Base-by-base conservation (phyloP, 2,797 vertebrate genomes). In the Allobates femoralis region DNA sequence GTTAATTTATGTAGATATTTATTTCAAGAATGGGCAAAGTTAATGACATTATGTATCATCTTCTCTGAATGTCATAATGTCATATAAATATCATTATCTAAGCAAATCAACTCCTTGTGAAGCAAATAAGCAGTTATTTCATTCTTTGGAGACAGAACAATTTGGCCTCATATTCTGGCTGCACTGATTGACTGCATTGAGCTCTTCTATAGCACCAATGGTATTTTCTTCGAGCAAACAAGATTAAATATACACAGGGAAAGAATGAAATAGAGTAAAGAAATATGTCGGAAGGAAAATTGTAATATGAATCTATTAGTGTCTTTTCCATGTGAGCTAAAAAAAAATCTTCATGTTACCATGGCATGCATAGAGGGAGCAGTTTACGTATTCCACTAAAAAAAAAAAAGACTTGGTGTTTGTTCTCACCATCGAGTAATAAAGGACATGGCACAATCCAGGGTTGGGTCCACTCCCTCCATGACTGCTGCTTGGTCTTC, bases 31-130 rank as follows among this genome's bases (percentile, higher is more conserved):
- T 85, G 75, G 87, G 62, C 87, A 26, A 77, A 76, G 78, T 60
- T 85, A 88, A 88, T 88, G 87, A 77, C 60, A 88, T 69, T 69
- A 81, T 88, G 83, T 85, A 88, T 88, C 86, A 88, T 88, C 78
- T 85, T 88, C 78, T 85, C 77, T 60, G 83, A 64, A 77, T 85
- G 87, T 88, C 83, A 81, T 88, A 88, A 77, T 85, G 78, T 81
- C 87, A 88, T 85, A 81, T 88, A 88, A 88, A 88, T 85, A 85
- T 88, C 87, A 85, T 88, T 88, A 88, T 88, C 83, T 74, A 85
- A 85, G 87, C 83, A 81, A 88, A 88, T 85, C 87, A 85, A 88
- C 67, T 88, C 78, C 69, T 85, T 81, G 51, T 77, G 78, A 69
- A 77, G 83, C 83, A 85, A 88, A 88, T 85, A 85, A 81, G 60